Conservation (phyloP, 2,113 vertebrate genomes). For the Charina bottae region DNA sequence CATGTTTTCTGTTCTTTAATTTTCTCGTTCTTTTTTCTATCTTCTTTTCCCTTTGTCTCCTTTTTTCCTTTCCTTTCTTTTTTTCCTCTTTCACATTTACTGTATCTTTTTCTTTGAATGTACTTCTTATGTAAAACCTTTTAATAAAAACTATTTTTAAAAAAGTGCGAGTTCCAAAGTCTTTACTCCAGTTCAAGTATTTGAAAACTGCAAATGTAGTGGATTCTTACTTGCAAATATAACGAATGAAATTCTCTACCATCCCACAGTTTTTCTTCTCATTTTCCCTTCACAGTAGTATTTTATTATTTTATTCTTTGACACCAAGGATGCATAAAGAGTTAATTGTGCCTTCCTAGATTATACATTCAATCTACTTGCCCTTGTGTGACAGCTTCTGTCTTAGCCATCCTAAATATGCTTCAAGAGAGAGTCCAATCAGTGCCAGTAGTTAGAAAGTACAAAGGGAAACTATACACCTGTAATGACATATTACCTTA, state of each 20-base stretch:
- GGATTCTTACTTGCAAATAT: neutral
- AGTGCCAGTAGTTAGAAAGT: neutral
- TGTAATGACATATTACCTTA: neutral
- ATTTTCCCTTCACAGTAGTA: neutral
- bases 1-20: neutral
- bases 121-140: neutral
- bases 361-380: neutral
- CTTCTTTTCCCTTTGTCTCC: neutral
- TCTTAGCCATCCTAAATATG: neutral
- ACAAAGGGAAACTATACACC: neutral
- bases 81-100: neutral
- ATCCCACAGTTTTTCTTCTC: neutral
- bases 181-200: neutral
- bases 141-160: neutral
- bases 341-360: neutral
- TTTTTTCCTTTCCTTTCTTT: neutral
- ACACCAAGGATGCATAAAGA: neutral
- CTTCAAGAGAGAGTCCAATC: neutral
- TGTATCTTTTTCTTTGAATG: neutral
- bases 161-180: neutral
- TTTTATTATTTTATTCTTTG: neutral
- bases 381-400: neutral
- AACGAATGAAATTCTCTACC: neutral
- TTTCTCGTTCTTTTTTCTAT: neutral
- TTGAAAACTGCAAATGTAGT: neutral